phyloP scores from a whole-genome alignment of 2,797 vertebrate genomes.

The Pogonophryne albipinna region DNA sequence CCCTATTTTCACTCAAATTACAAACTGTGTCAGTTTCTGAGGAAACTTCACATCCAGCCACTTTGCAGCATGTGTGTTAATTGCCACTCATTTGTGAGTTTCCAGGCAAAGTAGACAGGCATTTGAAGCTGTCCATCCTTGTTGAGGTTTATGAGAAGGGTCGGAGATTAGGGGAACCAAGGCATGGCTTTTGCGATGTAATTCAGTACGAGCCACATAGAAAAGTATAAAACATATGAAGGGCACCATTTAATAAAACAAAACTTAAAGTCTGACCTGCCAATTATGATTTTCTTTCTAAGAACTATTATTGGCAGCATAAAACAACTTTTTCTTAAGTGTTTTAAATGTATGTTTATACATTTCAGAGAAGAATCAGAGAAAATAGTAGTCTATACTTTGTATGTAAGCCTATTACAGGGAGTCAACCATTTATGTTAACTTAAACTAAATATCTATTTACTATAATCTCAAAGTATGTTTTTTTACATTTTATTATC shows the following conservation, averaged over 20 bases:
- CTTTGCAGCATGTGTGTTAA: slow-evolving; percentile 72
- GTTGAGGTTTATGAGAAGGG: slow-evolving; percentile 15
- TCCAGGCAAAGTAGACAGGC: slow-evolving; percentile 51
- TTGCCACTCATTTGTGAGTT: slow-evolving; percentile 71
- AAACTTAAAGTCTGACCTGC: no score
- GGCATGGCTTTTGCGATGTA: background rate
- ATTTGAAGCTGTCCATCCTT: slow-evolving; percentile 42
- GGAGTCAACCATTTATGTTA: background rate
- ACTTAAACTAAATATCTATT: background rate
- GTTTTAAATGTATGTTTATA: background rate
- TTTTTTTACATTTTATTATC: background rate
- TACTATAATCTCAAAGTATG: background rate
- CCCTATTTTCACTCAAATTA: slow-evolving; percentile 73
- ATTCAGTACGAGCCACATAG: background rate
- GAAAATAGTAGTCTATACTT: background rate
- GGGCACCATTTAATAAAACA: no score
- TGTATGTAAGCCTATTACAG: background rate
- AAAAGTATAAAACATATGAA: background rate
- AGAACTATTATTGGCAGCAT: background rate
- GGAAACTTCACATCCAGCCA: slow-evolving; percentile 66
- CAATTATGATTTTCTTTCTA: background rate
- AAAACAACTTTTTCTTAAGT: no score
- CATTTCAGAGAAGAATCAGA: background rate
- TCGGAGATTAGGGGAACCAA: slow-evolving; percentile 4
- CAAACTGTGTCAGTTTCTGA: slow-evolving; percentile 72